phyloP scores from a whole-genome alignment of 2,888 invertebrate species.

The Patella caerulea region DNA sequence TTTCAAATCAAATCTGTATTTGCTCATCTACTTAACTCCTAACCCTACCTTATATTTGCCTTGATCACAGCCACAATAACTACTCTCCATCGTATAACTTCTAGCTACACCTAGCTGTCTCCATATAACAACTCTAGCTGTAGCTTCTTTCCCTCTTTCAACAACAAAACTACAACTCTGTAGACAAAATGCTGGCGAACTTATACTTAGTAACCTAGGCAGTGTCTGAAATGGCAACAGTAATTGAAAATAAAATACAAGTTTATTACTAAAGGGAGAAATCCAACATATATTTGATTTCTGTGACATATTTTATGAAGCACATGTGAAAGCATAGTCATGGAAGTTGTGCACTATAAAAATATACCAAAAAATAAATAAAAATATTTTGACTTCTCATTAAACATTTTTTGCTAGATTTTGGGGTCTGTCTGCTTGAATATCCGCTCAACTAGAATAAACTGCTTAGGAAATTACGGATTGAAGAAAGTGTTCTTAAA shows the following conservation, averaged over 20 bases:
- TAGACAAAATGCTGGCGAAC: conserved; percentile 81
- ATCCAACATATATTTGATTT: background rate
- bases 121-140: conserved; percentile 89
- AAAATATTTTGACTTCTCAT: background rate
- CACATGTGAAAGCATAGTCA: background rate
- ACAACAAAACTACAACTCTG: conserved; percentile 84
- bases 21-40: too few species aligned
- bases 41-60: conserved; percentile 79
- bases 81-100: conserved; percentile 88
- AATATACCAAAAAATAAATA: background rate
- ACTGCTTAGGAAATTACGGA: too few species aligned
- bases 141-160: conserved; percentile 84
- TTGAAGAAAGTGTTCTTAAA: too few species aligned
- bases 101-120: conserved; percentile 84
- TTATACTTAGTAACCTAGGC: conserved; percentile 81
- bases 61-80: conserved; percentile 87
- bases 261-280: background rate
- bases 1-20: too few species aligned
- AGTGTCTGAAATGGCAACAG: conserved; percentile 75
- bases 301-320: background rate
- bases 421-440: too few species aligned
- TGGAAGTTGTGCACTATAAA: background rate
- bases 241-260: conserved; percentile 30
- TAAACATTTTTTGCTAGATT: too few species aligned
- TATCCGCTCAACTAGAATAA: too few species aligned